phyloP scores from a whole-genome alignment of 2,888 invertebrate genomes.

The Diarsia dahlii region DNA sequence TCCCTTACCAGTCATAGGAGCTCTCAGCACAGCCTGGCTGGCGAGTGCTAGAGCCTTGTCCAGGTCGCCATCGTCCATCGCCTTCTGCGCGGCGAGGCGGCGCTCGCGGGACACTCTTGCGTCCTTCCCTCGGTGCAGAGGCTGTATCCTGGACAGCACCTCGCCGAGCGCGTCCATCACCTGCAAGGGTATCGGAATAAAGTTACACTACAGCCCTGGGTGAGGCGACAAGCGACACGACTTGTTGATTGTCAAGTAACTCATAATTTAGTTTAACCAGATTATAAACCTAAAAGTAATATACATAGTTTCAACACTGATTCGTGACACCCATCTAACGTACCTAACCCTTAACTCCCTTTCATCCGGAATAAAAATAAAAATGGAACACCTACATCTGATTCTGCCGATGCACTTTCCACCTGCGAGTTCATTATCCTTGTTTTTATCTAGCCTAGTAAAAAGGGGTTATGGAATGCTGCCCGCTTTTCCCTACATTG shows the following conservation, averaged over 20 bases:
- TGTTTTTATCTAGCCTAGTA: conserved; percentile 1
- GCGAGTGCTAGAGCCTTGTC: conserved; percentile 91
- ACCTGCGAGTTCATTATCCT: conserved; percentile 4
- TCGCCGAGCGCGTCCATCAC: conserved; percentile 87
- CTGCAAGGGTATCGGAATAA: conserved; percentile 68
- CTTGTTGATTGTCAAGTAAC: not conserved
- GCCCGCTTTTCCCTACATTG: not conserved
- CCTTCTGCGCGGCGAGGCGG: conserved; percentile 91
- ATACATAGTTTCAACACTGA: not conserved
- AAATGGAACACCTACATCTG: too few relatives aligned
- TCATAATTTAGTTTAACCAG: not conserved
- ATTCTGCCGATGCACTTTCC: conserved; percentile 4
- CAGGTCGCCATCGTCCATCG: conserved; percentile 89
- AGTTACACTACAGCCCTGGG: not conserved
- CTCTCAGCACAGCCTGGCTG: conserved; percentile 94
- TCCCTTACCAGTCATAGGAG: conserved; percentile 92
- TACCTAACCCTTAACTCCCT: not conserved
- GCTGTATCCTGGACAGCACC: conserved; percentile 92
- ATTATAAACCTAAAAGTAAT: not conserved
- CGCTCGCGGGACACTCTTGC: conserved; percentile 91
- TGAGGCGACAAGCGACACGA: not conserved
- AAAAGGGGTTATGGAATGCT: not conserved
- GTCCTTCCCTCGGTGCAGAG: conserved; percentile 93
- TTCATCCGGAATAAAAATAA: not conserved
- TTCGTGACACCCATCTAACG: not conserved